Evolutionary conservation across 1,140 invertebrate genomes (phyloP).

Genomic region (Zaprionus capensis): DNA sequence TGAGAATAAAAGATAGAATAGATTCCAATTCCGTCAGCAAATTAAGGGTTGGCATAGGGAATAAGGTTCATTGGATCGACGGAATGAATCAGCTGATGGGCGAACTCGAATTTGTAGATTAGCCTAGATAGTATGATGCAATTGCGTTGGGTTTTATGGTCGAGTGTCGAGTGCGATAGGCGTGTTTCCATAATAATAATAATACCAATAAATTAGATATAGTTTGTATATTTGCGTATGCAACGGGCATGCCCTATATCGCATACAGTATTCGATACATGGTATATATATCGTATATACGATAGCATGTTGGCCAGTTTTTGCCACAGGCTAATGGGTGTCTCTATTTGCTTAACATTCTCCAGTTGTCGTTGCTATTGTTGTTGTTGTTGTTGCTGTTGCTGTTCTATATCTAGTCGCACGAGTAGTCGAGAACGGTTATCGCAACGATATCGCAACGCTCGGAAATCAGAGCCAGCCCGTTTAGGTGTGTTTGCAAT

Average conservation of each 20-base stretch:
- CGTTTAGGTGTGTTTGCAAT: constrained; percentile 70
- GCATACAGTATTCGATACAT: background rate
- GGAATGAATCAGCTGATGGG: background rate
- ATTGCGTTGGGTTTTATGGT: background rate
- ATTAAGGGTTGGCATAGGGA: background rate
- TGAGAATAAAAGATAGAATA: background rate
- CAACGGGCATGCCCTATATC: background rate
- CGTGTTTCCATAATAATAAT: background rate
- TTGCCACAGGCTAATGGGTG: constrained; percentile 1
- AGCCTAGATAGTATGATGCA: background rate
- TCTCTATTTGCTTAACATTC: constrained; percentile 26
- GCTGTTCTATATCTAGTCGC: constrained; percentile 49
- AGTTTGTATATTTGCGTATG: background rate
- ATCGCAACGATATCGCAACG: constrained; percentile 70
- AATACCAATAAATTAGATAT: constrained; percentile 13
- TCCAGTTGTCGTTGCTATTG: constrained; percentile 1
- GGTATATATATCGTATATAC: background rate
- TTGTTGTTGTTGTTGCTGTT: constrained; percentile 1
- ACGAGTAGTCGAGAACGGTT: constrained; percentile 38
- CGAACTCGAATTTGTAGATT: background rate
- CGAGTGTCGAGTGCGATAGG: background rate
- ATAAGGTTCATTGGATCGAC: background rate
- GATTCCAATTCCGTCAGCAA: background rate
- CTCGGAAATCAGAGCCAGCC: constrained; percentile 66
- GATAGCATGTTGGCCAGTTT: background rate